phyloP scores from a whole-genome alignment of 2,888 invertebrate genomes.

The Torymus auratus region DNA sequence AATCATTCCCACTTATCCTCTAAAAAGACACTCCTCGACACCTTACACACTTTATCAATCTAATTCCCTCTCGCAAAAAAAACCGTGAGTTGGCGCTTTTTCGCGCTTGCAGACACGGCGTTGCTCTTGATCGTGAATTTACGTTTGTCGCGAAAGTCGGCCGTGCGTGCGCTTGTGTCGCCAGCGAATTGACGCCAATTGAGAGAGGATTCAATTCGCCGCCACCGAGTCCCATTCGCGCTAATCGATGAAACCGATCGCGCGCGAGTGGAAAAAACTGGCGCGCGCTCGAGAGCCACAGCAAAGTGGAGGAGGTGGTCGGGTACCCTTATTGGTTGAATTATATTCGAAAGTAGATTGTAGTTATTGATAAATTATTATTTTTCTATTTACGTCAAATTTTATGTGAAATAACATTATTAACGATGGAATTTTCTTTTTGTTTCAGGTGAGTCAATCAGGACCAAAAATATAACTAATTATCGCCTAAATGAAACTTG shows the following conservation, averaged over 20 bases:
- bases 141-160: constrained; percentile 6
- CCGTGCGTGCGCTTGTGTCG: too few species aligned
- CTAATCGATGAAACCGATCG: constrained; percentile 25
- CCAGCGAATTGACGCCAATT: constrained; percentile 44
- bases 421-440: too few species aligned
- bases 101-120: background rate
- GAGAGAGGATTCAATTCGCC: constrained; percentile 20
- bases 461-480: too few species aligned
- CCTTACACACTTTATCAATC: too few species aligned
- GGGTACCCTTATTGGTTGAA: background rate
- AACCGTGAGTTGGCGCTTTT: background rate
- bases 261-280: constrained; percentile 6
- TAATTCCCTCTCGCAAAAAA: too few species aligned
- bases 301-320: background rate
- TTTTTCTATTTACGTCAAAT: too few species aligned
- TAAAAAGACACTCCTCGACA: too few species aligned
- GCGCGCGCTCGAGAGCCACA: background rate
- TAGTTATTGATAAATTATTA: background rate
- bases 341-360: background rate
- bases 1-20: too few species aligned
- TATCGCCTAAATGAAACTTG: too few species aligned
- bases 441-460: too few species aligned
- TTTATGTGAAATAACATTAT: too few species aligned
- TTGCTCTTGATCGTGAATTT: constrained; percentile 17
- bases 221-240: background rate